Evolutionary conservation across 2,888 invertebrate species (phyloP).

Genomic region (Drosophila acutilabella): DNA sequence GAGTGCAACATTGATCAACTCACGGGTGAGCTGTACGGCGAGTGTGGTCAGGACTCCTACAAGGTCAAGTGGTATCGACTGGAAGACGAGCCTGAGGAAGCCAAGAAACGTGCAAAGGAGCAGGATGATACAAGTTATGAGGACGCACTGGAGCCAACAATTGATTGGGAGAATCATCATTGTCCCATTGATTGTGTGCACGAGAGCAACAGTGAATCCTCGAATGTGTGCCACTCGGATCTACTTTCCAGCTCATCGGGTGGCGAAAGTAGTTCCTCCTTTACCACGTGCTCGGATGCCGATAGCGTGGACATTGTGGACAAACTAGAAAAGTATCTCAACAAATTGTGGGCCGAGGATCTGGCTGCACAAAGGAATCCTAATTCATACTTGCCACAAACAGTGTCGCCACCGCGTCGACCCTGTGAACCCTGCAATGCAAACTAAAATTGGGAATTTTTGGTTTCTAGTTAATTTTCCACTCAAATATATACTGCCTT

Average conservation of each 20-base stretch:
- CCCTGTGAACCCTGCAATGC: slow-evolving; percentile 38
- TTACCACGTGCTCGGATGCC: slow-evolving; percentile 37
- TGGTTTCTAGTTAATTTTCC: background rate
- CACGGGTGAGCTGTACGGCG: slow-evolving; percentile 69
- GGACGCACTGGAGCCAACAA: slow-evolving; percentile 51
- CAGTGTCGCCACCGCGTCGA: slow-evolving; percentile 15
- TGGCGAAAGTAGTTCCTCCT: slow-evolving; percentile 17
- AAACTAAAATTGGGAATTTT: slow-evolving; percentile 17
- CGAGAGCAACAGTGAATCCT: slow-evolving; percentile 36
- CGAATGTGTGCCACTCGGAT: slow-evolving; percentile 55
- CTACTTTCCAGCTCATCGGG: slow-evolving; percentile 24
- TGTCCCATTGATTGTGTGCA: slow-evolving; percentile 78
- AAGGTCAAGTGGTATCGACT: slow-evolving; percentile 78
- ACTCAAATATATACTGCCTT: slow-evolving; percentile 5
- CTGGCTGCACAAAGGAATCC: slow-evolving; percentile 54
- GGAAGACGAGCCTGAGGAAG: slow-evolving; percentile 40
- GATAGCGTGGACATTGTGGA: slow-evolving; percentile 50
- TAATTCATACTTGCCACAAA: slow-evolving; percentile 17
- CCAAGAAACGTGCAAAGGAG: background rate
- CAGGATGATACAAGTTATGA: slow-evolving; percentile 22
- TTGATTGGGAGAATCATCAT: slow-evolving; percentile 71
- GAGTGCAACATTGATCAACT: slow-evolving; percentile 76
- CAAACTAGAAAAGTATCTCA: slow-evolving; percentile 64
- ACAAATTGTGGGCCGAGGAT: slow-evolving; percentile 66
- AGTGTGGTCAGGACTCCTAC: slow-evolving; percentile 81